These are phyloP conservation scores for Sylvia borin DNA, from an alignment of 2,797 vertebrate species.

Conservation along the genomic window DNA sequence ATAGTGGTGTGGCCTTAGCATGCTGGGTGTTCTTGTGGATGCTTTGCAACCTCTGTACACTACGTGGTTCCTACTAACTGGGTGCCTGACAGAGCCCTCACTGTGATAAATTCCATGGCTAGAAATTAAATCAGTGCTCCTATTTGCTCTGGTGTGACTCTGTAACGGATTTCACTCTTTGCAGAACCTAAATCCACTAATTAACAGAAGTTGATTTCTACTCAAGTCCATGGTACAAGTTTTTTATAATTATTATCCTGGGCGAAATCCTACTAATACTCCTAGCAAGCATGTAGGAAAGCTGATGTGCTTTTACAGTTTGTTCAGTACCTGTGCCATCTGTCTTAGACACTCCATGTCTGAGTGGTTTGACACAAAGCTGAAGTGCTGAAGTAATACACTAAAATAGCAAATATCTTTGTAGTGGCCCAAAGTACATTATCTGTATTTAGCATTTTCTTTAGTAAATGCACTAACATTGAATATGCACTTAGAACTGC, in stretches of 20 bases:
- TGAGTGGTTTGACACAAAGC: background rate
- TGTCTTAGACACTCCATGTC: background rate
- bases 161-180: constrained; percentile 33
- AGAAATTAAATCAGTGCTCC: constrained; percentile 64
- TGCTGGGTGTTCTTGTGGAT: accelerated
- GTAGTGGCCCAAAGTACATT: accelerated
- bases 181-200: constrained; percentile 48
- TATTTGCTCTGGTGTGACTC: constrained; percentile 58
- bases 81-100: background rate
- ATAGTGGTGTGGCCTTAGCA: background rate
- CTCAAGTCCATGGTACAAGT: background rate
- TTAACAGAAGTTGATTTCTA: constrained; percentile 53
- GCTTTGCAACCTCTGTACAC: background rate
- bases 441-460: background rate
- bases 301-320: background rate
- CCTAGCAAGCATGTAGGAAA: background rate
- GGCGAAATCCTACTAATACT: background rate
- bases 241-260: background rate
- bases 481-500: background rate
- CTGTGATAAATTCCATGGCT: constrained; percentile 56
- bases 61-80: background rate
- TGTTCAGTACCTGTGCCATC: background rate
- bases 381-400: background rate
- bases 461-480: background rate
- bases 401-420: background rate